phyloP scores from a whole-genome alignment of 2,113 vertebrate genomes.

The Hippocampus mohnikei region DNA sequence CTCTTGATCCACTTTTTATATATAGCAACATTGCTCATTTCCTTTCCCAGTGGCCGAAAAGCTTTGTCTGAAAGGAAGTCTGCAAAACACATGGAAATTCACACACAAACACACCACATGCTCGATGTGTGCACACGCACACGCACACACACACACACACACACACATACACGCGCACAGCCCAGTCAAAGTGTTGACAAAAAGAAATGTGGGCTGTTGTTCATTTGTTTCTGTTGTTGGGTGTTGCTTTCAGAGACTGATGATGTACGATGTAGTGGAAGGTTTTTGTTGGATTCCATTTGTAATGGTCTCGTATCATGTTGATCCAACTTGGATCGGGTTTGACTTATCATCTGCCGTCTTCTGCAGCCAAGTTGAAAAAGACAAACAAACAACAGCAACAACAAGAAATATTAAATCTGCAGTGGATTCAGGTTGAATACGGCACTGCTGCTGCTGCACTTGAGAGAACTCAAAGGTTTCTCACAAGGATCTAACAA shows the following conservation, averaged over 20 bases:
- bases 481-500: not conserved
- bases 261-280: not conserved
- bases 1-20: conserved; percentile 10
- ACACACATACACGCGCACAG: not conserved
- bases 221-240: too few species aligned
- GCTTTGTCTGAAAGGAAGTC: conserved; percentile 4
- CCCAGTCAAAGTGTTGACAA: not conserved
- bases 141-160: not conserved
- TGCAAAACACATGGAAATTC: conserved; percentile 12
- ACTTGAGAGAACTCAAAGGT: not conserved
- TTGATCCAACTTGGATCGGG: not conserved
- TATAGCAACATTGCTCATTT: conserved; percentile 9
- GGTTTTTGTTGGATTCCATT: not conserved
- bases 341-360: not conserved
- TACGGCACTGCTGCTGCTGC: not conserved
- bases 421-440: not conserved
- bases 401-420: not conserved
- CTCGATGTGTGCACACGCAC: not conserved
- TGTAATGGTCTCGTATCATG: not conserved
- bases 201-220: not conserved
- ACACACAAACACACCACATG: conserved; percentile 1
- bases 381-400: not conserved
- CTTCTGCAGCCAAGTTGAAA: not conserved
- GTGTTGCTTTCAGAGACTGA: too few species aligned
- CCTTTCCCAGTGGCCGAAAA: not conserved